Conservation (phyloP, 2,113 vertebrate species). For the Rhinogobius similis region DNA sequence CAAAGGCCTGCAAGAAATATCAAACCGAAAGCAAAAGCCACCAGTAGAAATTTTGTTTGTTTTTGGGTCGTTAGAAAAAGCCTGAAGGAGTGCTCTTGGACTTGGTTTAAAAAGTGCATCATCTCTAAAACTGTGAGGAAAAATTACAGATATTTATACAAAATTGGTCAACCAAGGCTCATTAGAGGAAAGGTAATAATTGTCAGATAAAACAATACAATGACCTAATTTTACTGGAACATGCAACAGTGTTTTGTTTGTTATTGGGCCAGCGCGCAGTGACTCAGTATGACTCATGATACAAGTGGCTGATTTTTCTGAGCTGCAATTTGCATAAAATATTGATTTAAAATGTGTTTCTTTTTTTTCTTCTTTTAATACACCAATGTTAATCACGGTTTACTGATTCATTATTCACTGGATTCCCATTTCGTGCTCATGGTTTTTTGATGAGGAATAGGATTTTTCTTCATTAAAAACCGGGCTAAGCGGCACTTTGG, state of each 20-base stretch:
- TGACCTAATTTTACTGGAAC: not conserved
- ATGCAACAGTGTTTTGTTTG: not conserved
- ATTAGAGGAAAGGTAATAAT: not conserved
- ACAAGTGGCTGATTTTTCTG: not conserved
- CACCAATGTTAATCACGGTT: slow-evolving; percentile 28
- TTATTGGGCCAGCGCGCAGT: not conserved
- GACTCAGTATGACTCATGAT: slow-evolving; percentile 1
- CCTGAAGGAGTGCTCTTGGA: too few species aligned
- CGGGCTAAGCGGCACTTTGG: slow-evolving; percentile 40
- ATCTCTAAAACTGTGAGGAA: not conserved
- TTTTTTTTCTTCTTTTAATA: not conserved
- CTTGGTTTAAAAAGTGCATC: too few species aligned
- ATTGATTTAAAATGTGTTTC: not conserved
- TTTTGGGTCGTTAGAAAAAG: too few species aligned
- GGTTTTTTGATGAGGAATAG: slow-evolving; percentile 25
- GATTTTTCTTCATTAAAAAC: slow-evolving; percentile 37
- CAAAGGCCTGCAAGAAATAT: too few species aligned
- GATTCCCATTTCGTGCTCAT: slow-evolving; percentile 12
- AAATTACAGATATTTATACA: not conserved
- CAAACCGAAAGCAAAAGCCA: too few species aligned
- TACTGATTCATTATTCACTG: slow-evolving; percentile 41
- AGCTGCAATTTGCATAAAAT: not conserved
- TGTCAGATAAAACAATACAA: not conserved
- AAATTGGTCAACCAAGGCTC: not conserved
- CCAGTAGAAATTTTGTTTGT: too few species aligned